Base-by-base conservation (phyloP, 2,797 vertebrate species). In the Dendrocincla fuliginosa region DNA sequence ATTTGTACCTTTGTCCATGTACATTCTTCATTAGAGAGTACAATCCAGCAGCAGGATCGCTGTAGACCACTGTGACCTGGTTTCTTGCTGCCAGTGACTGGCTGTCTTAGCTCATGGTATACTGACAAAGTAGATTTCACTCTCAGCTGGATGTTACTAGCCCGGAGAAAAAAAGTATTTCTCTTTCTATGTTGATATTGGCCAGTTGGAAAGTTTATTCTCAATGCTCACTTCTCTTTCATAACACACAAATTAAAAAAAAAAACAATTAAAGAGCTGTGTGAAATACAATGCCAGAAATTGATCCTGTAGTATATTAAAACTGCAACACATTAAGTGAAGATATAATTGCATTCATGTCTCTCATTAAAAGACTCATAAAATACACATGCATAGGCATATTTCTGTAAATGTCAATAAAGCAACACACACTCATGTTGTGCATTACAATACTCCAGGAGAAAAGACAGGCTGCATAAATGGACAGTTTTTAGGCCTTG, bases 41-140 rank as follows among this genome's bases (percentile, higher is more conserved):
- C 0, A 6, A 60, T 81, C 76, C 87, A 88, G 83, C 94, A 94
- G 87, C 74, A 90, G 82, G 92, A 86, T 60, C 0, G 0, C 80
- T 82, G 49, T 56, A 92, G 89, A 93, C 89, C 69, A 65, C 80
- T 89, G 92, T 80, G 94, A 87, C 56, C 85, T 84, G 76, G 12
- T 88, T 95, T 94, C n/a, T 65, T 84, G 47, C 79, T 79, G 73
- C 84, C 39, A 61, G 53, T 61, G 73, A 47, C 73, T 88, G 68
- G 32, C 76, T 79, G 60, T 50, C 74, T 95, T 41, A 55, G 85
- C 63, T 94, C 42, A 16, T 28, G 35, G 22, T 73, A 49, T 76
- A 77, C 59, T 4, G 13, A 75, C 18, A 80, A 94, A 90, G 63
- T 37, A 82, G 83, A 89, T 90, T 84, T 95, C 28, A 49, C 71